phyloP scores from a whole-genome alignment of 2,113 vertebrate species.

The Dromas ardeola region DNA sequence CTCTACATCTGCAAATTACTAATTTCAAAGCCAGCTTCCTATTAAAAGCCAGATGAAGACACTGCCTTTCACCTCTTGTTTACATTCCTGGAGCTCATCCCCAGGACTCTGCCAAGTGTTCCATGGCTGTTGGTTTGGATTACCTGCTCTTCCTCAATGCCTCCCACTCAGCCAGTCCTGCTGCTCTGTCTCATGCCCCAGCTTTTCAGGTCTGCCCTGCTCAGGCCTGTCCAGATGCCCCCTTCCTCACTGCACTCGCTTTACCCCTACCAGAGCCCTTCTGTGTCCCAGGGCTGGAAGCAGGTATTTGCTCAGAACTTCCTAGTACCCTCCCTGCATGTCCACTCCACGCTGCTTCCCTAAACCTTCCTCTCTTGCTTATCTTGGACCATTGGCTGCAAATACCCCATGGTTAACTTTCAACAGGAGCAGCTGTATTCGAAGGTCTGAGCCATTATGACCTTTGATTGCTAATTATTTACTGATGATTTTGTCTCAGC shows the following conservation, averaged over 20 bases:
- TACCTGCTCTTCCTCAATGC: neutral
- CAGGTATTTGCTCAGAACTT: neutral
- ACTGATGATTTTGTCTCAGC: neutral
- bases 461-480: constrained; percentile 13
- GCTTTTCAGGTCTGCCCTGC: neutral
- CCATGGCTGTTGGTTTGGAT: neutral
- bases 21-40: neutral
- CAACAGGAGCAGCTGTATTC: neutral
- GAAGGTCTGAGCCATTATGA: neutral
- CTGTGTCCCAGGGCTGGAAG: neutral
- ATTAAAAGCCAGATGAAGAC: constrained; percentile 13
- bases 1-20: neutral
- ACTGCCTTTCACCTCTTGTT: neutral
- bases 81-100: neutral
- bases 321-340: accelerated
- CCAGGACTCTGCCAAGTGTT: neutral
- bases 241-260: neutral
- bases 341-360: neutral
- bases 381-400: neutral
- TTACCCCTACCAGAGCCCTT: neutral
- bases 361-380: neutral
- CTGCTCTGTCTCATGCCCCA: neutral
- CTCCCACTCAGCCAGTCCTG: neutral
- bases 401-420: neutral
- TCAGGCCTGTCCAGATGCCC: neutral